Evolutionary conservation across 2,888 invertebrate genomes (phyloP).

Genomic region (Polymixis flavicincta): DNA sequence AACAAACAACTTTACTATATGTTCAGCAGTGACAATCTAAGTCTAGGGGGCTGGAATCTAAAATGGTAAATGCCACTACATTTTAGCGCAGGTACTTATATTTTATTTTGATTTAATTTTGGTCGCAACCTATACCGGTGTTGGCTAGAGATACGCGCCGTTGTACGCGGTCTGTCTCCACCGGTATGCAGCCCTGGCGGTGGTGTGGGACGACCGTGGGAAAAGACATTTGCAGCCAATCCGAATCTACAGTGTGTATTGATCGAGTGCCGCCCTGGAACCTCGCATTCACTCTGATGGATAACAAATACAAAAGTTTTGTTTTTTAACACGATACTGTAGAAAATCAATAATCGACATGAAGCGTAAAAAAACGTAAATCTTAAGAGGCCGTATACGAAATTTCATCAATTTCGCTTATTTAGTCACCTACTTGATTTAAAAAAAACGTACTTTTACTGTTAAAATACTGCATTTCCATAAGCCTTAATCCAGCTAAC

Average conservation of each 20-base stretch:
- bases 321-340: constrained; percentile 10
- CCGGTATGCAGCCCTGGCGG: constrained; percentile 13
- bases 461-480: no score
- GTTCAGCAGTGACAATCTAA: no score
- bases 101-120: background rate
- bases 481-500: no score
- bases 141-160: constrained; percentile 5
- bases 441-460: no score
- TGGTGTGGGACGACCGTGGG: constrained; percentile 71
- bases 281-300: constrained; percentile 44
- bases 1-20: background rate
- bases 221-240: constrained; percentile 79
- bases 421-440: no score
- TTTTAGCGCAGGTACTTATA: background rate
- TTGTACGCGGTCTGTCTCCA: constrained; percentile 10
- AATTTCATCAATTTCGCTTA: no score
- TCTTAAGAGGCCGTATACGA: no score
- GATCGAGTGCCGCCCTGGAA: constrained; percentile 73
- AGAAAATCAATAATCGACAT: background rate
- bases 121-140: background rate
- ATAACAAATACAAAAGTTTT: constrained; percentile 20
- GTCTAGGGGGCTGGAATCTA: background rate
- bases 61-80: background rate
- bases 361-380: no score
- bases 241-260: constrained; percentile 71